These are phyloP conservation scores for Pseudorasbora parva DNA, from an alignment of 2,113 vertebrate species.

Conservation along the genomic window DNA sequence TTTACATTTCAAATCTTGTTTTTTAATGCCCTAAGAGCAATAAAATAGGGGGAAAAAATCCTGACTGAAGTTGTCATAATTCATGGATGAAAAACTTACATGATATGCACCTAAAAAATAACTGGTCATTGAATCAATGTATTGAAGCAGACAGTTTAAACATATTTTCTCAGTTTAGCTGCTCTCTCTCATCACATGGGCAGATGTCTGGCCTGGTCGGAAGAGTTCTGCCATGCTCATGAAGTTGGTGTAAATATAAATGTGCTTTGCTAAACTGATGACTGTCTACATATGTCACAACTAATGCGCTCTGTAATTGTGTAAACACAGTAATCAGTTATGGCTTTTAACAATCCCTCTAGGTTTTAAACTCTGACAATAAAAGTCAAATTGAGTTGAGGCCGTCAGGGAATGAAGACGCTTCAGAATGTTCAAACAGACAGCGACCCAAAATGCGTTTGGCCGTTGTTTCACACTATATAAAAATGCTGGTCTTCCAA, in stretches of 20 bases:
- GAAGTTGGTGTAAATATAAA: constrained; percentile 45
- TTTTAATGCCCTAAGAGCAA: too few species aligned
- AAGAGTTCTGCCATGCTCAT: constrained; percentile 3
- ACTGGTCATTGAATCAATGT: not conserved
- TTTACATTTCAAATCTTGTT: too few species aligned
- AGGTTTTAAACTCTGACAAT: constrained; percentile 39
- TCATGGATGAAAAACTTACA: too few species aligned
- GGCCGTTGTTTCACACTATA: not conserved
- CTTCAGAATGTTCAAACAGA: not conserved
- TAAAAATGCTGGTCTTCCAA: not conserved
- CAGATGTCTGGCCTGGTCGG: not conserved
- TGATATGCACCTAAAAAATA: too few species aligned
- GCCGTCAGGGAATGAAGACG: constrained; percentile 1
- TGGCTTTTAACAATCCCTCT: constrained; percentile 45
- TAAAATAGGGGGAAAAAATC: too few species aligned
- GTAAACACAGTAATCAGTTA: constrained; percentile 35
- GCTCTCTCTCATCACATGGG: constrained; percentile 9
- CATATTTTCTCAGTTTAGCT: not conserved
- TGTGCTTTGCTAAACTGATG: constrained; percentile 39
- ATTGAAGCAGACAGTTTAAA: not conserved
- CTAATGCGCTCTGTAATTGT: constrained; percentile 23
- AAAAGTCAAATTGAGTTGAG: constrained; percentile 28
- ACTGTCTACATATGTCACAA: constrained; percentile 31
- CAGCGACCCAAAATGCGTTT: not conserved
- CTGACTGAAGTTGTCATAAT: too few species aligned